Conservation (phyloP, 2,113 vertebrate genomes). For the Ceyx cyanopectus region DNA sequence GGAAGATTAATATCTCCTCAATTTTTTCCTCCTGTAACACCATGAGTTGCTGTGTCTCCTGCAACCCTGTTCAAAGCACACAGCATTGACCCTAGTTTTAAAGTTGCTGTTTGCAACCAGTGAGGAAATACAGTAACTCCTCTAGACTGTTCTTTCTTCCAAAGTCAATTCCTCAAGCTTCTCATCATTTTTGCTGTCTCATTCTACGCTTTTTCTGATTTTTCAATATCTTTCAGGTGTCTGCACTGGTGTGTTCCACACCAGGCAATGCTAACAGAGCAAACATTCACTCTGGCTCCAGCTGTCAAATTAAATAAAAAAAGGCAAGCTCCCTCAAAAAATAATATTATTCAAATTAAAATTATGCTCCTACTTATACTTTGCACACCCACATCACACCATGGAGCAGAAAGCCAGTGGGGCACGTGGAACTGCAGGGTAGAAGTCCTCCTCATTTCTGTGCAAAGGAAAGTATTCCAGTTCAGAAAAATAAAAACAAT, state of each 20-base stretch:
- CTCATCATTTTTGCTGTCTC: not conserved
- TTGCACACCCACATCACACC: not conserved
- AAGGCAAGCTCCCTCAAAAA: not conserved
- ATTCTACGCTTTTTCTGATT: not conserved
- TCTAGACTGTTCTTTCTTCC: not conserved
- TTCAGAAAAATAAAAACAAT: not conserved
- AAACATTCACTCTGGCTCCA: not conserved
- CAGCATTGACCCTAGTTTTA: not conserved
- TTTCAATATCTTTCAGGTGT: not conserved
- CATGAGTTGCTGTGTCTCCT: not conserved
- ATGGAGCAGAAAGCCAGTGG: not conserved
- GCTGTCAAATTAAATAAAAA: not conserved
- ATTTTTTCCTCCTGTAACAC: not conserved
- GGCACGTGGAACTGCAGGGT: not conserved
- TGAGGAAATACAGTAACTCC: not conserved
- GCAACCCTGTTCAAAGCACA: not conserved
- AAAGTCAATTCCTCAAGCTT: not conserved
- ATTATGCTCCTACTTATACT: not conserved
- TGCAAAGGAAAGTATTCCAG: not conserved
- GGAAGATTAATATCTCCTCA: not conserved
- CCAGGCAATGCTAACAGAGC: not conserved
- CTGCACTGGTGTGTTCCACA: not conserved
- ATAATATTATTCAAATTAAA: not conserved
- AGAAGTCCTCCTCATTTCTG: not conserved
- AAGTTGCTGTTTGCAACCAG: not conserved